Evolutionary conservation across 2,888 invertebrate species (phyloP).

Genomic region (Rugalucina vietnamica): DNA sequence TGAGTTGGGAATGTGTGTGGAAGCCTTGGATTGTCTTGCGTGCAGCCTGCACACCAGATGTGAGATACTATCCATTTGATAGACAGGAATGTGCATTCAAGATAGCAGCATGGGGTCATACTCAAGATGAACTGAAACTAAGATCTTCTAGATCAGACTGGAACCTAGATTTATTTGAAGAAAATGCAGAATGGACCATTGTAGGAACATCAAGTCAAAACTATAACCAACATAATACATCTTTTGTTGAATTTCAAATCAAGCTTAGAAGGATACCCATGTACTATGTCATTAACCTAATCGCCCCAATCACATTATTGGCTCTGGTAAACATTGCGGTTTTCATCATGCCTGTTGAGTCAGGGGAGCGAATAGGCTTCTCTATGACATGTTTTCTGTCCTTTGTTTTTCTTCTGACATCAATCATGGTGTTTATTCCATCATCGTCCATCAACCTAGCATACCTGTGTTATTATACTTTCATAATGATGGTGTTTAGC

Average conservation of each 20-base stretch:
- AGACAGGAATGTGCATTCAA: slow-evolving; percentile 47
- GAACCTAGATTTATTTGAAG: slow-evolving; percentile 43
- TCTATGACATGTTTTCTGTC: slow-evolving; percentile 54
- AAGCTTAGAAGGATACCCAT: slow-evolving; percentile 33
- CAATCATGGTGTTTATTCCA: slow-evolving; percentile 46
- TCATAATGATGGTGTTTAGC: slow-evolving; percentile 59
- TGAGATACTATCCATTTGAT: slow-evolving; percentile 56
- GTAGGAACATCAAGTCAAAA: slow-evolving; percentile 18
- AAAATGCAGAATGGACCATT: slow-evolving; percentile 56
- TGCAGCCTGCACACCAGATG: slow-evolving; percentile 48
- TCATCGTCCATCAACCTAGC: slow-evolving; percentile 46
- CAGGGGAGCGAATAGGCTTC: slow-evolving; percentile 58
- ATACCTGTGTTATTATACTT: slow-evolving; percentile 56
- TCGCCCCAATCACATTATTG: slow-evolving; percentile 45
- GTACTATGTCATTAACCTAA: slow-evolving; percentile 49
- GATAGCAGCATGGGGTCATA: slow-evolving; percentile 49
- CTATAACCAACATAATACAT: slow-evolving; percentile 13
- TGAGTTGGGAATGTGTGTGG: slow-evolving; percentile 36
- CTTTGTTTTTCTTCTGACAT: slow-evolving; percentile 51
- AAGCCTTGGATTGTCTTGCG: slow-evolving; percentile 47
- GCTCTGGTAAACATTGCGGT: slow-evolving; percentile 46
- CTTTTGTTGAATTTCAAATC: slow-evolving; percentile 42
- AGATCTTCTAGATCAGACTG: slow-evolving; percentile 20
- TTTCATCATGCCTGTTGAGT: slow-evolving; percentile 51
- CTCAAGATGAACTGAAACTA: slow-evolving; percentile 28